Percentiles rank a stretch among this genome's conserved stretches.
These are phyloP conservation scores for Athetis lepigone DNA, from an alignment of 2,888 invertebrate species.

Conservation along the genomic window DNA sequence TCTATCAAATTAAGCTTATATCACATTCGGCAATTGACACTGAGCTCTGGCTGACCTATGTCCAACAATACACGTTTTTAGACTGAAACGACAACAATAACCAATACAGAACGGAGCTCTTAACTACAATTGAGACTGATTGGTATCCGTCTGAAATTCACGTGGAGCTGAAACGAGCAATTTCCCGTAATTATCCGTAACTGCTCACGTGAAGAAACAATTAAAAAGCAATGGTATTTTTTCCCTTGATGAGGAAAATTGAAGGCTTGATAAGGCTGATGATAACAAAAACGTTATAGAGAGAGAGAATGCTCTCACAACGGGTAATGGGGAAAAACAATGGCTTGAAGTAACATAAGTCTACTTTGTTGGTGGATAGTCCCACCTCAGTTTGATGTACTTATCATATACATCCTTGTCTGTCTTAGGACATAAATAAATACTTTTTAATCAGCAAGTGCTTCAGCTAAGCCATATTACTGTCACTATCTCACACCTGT, in stretches of 20 bases:
- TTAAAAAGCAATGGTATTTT: constrained; percentile 28
- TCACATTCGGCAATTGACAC: too few species aligned
- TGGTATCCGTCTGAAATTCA: constrained; percentile 34
- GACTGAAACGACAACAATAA: constrained; percentile 36
- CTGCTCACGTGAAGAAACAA: constrained; percentile 29
- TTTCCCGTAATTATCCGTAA: constrained; percentile 39
- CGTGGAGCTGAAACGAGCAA: constrained; percentile 27
- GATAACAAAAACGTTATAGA: background rate
- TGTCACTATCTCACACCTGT: too few species aligned
- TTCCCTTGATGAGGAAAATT: constrained; percentile 14
- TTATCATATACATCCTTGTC: too few species aligned
- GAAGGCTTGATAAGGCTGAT: constrained; percentile 5
- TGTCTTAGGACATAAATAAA: too few species aligned
- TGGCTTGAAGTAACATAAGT: background rate
- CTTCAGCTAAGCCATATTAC: too few species aligned
- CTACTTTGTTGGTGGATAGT: too few species aligned
- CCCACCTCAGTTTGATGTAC: too few species aligned
- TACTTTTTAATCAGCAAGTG: too few species aligned
- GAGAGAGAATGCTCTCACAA: background rate
- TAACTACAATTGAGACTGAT: constrained; percentile 41
- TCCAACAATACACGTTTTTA: constrained; percentile 6
- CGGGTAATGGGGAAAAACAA: background rate
- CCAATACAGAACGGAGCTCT: constrained; percentile 24
- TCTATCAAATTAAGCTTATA: too few species aligned
- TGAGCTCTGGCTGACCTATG: constrained; percentile 1